Conservation (phyloP, 2,888 invertebrate genomes). For the Ichneumoninae sp. region DNA sequence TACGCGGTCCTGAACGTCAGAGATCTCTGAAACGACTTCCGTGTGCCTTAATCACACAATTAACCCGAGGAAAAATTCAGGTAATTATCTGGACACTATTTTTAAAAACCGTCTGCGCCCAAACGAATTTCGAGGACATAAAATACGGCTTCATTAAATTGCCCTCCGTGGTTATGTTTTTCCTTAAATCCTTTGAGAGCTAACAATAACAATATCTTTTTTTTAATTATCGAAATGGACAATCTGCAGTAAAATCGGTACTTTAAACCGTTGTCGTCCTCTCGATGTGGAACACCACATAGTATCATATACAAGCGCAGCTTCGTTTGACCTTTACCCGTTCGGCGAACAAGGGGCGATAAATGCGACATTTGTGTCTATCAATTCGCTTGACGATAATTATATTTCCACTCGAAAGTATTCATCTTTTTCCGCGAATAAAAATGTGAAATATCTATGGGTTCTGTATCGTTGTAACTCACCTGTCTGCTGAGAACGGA, state of each 20-base stretch:
- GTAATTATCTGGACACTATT: too few relatives aligned
- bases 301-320: not conserved
- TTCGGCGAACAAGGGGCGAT: not conserved
- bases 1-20: too few relatives aligned
- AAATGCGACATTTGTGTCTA: not conserved
- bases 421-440: not conserved
- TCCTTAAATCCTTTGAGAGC: too few relatives aligned
- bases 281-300: not conserved
- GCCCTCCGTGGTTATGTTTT: too few relatives aligned
- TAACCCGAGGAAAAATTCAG: too few relatives aligned
- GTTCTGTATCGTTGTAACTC: slow-evolving; percentile 67
- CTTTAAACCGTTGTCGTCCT: not conserved
- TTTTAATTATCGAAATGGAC: too few relatives aligned
- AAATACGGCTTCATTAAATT: too few relatives aligned
- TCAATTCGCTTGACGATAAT: not conserved
- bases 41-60: too few relatives aligned
- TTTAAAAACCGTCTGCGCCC: too few relatives aligned
- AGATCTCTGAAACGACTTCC: too few relatives aligned
- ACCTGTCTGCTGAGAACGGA: slow-evolving; percentile 82
- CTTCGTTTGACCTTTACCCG: not conserved
- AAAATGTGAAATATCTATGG: not conserved
- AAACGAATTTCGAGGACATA: too few relatives aligned
- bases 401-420: not conserved
- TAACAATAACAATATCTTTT: too few relatives aligned
- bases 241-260: not conserved